phyloP scores from a whole-genome alignment of 2,113 vertebrate genomes.

The Trematomus loennbergii region DNA sequence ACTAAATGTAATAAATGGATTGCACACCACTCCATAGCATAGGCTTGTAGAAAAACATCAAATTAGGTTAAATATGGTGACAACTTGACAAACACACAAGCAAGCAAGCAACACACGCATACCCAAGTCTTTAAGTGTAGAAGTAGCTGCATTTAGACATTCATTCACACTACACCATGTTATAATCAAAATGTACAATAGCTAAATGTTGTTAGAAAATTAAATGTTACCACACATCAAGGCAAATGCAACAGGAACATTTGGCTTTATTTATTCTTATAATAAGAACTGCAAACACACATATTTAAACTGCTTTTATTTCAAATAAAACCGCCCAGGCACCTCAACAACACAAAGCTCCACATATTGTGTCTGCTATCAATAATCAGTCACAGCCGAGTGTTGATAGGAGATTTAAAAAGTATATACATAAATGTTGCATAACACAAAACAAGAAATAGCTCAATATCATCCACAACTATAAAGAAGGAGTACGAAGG shows the following conservation, averaged over 20 bases:
- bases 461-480: background rate
- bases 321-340: slow-evolving; percentile 26
- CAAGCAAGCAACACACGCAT: background rate
- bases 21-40: background rate
- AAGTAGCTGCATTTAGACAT: background rate
- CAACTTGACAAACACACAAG: background rate
- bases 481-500: background rate
- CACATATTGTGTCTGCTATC: background rate
- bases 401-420: background rate
- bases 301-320: slow-evolving; percentile 60
- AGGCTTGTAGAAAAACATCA: background rate
- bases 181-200: background rate
- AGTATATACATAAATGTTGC: slow-evolving; percentile 13
- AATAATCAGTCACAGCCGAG: slow-evolving; percentile 4
- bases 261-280: background rate
- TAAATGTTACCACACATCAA: background rate
- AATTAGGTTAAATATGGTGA: background rate
- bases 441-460: slow-evolving; percentile 37
- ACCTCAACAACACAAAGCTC: slow-evolving; percentile 19
- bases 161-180: background rate
- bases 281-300: background rate
- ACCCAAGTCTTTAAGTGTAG: background rate
- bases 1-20: background rate
- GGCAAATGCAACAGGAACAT: background rate
- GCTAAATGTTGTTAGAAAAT: background rate